Evolutionary conservation across 2,113 vertebrate species (phyloP).

Genomic region (Ceyx cyanopectus): DNA sequence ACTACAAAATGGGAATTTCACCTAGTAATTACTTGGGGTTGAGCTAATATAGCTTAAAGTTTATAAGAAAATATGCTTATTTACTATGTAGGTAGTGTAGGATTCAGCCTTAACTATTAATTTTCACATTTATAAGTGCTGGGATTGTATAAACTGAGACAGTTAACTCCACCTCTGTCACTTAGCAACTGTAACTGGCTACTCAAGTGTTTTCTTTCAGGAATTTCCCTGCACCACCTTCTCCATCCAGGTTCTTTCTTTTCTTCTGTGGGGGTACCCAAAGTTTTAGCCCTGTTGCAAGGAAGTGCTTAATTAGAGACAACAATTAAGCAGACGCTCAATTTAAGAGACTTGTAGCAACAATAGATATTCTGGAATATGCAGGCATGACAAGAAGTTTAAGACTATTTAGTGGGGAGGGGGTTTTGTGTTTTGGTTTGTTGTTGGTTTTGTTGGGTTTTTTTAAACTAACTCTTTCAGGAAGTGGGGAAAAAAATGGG

Average conservation of each 20-base stretch:
- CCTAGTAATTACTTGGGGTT: not conserved
- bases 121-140: not conserved
- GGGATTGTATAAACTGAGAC: not conserved
- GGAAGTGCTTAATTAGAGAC: not conserved
- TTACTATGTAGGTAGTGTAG: not conserved
- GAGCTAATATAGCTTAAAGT: not conserved
- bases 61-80: not conserved
- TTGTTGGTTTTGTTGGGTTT: not conserved
- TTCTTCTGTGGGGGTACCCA: not conserved
- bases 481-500: not conserved
- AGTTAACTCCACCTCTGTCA: constrained; percentile 8
- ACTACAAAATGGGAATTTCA: not conserved
- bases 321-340: not conserved
- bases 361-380: not conserved
- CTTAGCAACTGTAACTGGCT: not conserved
- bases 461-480: not conserved
- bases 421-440: not conserved
- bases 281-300: not conserved
- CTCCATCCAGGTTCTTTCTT: not conserved
- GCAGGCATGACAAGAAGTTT: not conserved
- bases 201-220: not conserved
- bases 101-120: constrained; percentile 9
- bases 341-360: not conserved
- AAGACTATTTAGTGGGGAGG: not conserved
- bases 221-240: not conserved